A percentile compares a stretch with the other conserved stretches of the same genome.
phyloP scores from a whole-genome alignment of 2,888 invertebrate genomes.

The Tenthredo scrophulariae region DNA sequence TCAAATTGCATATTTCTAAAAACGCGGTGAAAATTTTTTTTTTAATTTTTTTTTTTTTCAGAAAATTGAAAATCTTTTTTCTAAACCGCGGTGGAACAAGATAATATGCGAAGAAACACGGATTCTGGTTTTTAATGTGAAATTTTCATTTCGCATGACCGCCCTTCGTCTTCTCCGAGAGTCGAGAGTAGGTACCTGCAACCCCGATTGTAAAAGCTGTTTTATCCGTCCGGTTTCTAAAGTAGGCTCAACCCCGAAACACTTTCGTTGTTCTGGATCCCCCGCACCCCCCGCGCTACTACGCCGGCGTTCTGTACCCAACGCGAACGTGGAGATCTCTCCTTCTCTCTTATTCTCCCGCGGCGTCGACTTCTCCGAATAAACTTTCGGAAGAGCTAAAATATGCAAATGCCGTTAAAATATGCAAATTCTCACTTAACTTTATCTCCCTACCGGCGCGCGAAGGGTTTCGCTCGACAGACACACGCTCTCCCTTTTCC shows the following conservation, averaged over 20 bases:
- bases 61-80: not conserved
- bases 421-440: slow-evolving; percentile 53
- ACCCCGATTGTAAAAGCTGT: slow-evolving; percentile 33
- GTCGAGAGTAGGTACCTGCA: not conserved
- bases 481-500: slow-evolving; percentile 9
- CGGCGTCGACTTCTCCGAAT: slow-evolving; percentile 39
- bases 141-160: not conserved
- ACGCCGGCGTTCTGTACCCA: not conserved
- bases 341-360: not conserved
- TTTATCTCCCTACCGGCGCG: slow-evolving; percentile 45
- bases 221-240: slow-evolving; percentile 38
- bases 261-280: slow-evolving; percentile 20
- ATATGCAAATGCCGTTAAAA: slow-evolving; percentile 47
- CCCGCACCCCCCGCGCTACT: not conserved
- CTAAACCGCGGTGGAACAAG: not conserved
- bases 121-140: not conserved
- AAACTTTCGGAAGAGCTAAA: slow-evolving; percentile 49
- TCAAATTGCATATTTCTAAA: not conserved
- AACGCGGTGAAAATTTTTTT: not conserved
- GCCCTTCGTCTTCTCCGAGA: not conserved
- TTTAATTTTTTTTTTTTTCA: too few species aligned
- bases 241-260: slow-evolving; percentile 42
- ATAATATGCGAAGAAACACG: not conserved
- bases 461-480: slow-evolving; percentile 34
- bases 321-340: not conserved